Evolutionary conservation across 2,888 invertebrate genomes (phyloP), one percentile per base, ranked within the genome.

Genomic region (Notodonta ziczac): DNA sequence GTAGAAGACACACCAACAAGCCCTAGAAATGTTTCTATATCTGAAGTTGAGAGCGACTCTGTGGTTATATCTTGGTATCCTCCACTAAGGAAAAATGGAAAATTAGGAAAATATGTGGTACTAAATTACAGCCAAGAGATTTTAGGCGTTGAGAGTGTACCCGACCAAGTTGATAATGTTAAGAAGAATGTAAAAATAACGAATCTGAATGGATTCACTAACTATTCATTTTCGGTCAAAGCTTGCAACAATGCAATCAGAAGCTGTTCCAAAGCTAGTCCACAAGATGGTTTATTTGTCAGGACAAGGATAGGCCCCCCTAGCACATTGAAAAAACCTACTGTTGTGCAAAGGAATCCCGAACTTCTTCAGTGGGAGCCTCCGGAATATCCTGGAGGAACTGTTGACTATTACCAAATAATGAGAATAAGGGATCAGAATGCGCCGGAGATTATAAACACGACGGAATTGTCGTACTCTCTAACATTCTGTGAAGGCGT

Each of bases 71-170:
- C 92, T 51, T 97, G 97, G 97, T 87, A 94, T 71, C 94, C 96
- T 48, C 98, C 98, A 0, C 77, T 88, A 2, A 90, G 94, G 32
- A 94, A 95, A 76, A 98, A 98, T 90, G 98, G 98, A 0, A 91
- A 95, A 24, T 93, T 98, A 59, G 94, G 94, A 44, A 94, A 95
- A 73, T 98, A 97, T 86, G 90, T 94, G 7, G 92, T 97, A 66
- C 83, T 81, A 61, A 91, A 94, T 67, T 94, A 94, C 81, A 91
- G 72, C 40, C 72, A 76, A 62, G 78, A 86, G 66, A 74, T 82
- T 58, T 67, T 24, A 24, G 24, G 67, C 69, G 74, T 76, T 62
- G 82, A 83, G 53, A 83, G 78, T 67, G 80, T 84, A n/a, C 73
- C 79, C 61, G 83, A 82, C 61, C 83, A 80, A 67, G 84, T 85